Evolutionary conservation across 2,113 vertebrate species (phyloP).

Genomic region (Gobius niger): DNA sequence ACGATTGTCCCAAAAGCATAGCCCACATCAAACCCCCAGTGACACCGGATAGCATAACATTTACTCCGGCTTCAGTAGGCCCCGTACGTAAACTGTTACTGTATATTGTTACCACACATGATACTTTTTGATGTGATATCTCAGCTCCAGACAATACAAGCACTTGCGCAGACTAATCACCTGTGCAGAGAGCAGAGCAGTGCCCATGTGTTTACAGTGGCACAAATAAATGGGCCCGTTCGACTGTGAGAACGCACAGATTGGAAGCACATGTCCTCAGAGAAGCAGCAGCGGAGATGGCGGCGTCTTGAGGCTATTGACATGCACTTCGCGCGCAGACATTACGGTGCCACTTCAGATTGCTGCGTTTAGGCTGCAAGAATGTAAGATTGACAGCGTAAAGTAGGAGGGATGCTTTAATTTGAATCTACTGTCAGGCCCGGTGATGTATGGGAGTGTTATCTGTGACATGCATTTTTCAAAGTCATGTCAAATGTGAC

Average conservation of each 20-base stretch:
- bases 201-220: slow-evolving; percentile 62
- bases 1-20: no score
- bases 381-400: slow-evolving; percentile 23
- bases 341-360: slow-evolving; percentile 17
- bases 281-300: slow-evolving; percentile 19
- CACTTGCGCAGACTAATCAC: slow-evolving; percentile 34
- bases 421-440: slow-evolving; percentile 37
- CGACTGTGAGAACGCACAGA: slow-evolving; percentile 64
- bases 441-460: slow-evolving; percentile 38
- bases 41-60: neutral
- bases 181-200: slow-evolving; percentile 37
- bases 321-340: slow-evolving; percentile 54
- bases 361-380: slow-evolving; percentile 38
- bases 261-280: slow-evolving; percentile 66
- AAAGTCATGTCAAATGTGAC: slow-evolving; percentile 35
- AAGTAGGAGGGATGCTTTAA: slow-evolving; percentile 41
- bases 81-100: neutral
- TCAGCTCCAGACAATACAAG: slow-evolving; percentile 11
- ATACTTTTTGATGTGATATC: neutral
- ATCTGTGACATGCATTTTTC: slow-evolving; percentile 46
- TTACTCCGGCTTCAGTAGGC: neutral
- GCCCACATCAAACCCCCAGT: no score
- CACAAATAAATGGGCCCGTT: slow-evolving; percentile 57
- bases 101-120: neutral
- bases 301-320: slow-evolving; percentile 50